Conservation (phyloP, 2,888 invertebrate species). For the Synanthedon tipuliformis region DNA sequence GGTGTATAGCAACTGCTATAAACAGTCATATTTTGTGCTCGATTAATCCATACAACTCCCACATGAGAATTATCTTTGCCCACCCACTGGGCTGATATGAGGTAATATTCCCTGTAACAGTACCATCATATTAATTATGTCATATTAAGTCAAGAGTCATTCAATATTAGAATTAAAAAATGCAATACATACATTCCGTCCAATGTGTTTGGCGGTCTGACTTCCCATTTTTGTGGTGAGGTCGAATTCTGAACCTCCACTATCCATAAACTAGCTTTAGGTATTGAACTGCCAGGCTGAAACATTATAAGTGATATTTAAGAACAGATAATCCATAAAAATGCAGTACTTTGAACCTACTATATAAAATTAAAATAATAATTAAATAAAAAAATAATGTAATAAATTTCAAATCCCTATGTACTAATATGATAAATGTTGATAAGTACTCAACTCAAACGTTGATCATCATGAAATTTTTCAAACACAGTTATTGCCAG, state of each 20-base stretch:
- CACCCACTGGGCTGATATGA: constrained; percentile 93
- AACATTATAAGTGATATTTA: neutral
- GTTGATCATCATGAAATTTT: too few species aligned
- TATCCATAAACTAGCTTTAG: constrained; percentile 85
- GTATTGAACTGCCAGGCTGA: constrained; percentile 88
- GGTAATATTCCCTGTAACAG: constrained; percentile 84
- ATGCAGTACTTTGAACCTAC: too few species aligned
- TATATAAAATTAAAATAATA: too few species aligned
- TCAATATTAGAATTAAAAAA: neutral
- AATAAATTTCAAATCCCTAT: too few species aligned
- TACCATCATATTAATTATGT: constrained; percentile 1
- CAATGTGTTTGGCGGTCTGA: constrained; percentile 80
- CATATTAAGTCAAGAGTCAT: neutral
- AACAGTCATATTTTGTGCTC: constrained; percentile 91
- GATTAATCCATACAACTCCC: constrained; percentile 92
- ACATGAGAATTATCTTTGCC: constrained; percentile 81
- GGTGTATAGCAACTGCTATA: constrained; percentile 87
- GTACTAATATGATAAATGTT: too few species aligned
- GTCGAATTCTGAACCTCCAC: constrained; percentile 79
- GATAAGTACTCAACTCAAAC: too few species aligned
- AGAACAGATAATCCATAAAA: too few species aligned
- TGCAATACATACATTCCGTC: constrained; percentile 80
- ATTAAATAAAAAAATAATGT: too few species aligned
- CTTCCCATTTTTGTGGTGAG: constrained; percentile 73
- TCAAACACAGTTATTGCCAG: too few species aligned